Evolutionary conservation across 2,888 invertebrate species (phyloP), one percentile per base, ranked within the genome.

Genomic region (Sylvicola cinctus): DNA sequence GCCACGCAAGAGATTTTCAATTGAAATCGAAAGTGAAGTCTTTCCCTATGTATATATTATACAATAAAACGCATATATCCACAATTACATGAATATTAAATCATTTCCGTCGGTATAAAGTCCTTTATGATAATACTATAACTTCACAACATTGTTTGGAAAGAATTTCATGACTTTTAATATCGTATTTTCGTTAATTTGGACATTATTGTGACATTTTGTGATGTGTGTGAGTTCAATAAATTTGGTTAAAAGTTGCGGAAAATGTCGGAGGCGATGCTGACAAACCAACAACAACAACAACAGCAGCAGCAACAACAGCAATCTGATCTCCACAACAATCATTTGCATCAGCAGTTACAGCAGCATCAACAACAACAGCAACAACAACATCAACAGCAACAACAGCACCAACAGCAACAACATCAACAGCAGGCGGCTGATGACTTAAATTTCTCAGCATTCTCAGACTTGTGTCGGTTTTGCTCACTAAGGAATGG

Each of bases 401-500:
- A 56, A 2, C 54, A 54, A 1, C 54, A 54, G 2, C 54, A 54
- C 4, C 38, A 52, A 4, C 52, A 53, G 3, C 53, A 56, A 29
- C 49, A 52, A 38, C 54, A 57, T 23, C 58, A 59, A 36, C 54
- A 59, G 40, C 58, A 15, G 39, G 38, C 45, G 32, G 45, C 47
- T 32, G 59, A 58, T 38, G 70, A 71, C 56, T 68, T 74, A 48
- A 74, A 70, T 60, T 69, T 69, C 56, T 63, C 65, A 47, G 66
- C 66, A 50, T 73, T 73, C 57, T 65, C 70, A 42, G 73, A 74
- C 61, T 63, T 74, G 45, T 75, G 74, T 54, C 64, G 74, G 50
- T 62, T 75, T 43, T 75, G 74, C 54, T 70, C 73, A 45, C 60
- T 74, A 45, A 73, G 71, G 57, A 69, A 68, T 50, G 73, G 69